Conservation (phyloP, 2,888 invertebrate genomes). For the Leucoma salicis region DNA sequence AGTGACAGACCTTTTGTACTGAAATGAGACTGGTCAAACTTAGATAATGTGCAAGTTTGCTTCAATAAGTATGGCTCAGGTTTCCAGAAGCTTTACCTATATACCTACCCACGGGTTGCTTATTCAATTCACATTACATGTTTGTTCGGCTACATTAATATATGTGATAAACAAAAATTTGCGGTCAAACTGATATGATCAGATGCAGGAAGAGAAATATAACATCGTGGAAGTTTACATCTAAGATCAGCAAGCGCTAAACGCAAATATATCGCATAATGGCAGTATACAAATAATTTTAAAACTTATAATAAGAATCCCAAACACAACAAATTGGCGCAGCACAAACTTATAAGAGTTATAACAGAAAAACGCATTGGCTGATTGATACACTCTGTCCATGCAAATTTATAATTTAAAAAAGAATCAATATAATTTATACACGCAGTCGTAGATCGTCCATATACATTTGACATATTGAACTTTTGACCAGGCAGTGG, state of each 20-base stretch:
- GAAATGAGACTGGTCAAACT: too few relatives aligned
- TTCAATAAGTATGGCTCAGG: too few relatives aligned
- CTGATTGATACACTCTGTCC: conserved; percentile 17
- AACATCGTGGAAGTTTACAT: conserved; percentile 14
- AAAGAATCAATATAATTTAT: conserved; percentile 28
- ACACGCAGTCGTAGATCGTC: conserved; percentile 22
- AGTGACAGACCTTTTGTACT: too few relatives aligned
- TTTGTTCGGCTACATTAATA: too few relatives aligned
- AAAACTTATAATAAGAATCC: conserved; percentile 7
- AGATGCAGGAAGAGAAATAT: too few relatives aligned
- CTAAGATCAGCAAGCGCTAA: background rate
- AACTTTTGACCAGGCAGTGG: conserved; percentile 38
- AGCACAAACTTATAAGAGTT: conserved; percentile 8
- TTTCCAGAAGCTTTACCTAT: too few relatives aligned
- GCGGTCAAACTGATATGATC: too few relatives aligned
- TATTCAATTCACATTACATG: too few relatives aligned
- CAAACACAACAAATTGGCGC: conserved; percentile 10
- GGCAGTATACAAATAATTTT: background rate
- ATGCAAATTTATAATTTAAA: conserved; percentile 32
- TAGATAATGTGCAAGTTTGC: too few relatives aligned
- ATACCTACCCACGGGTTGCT: too few relatives aligned
- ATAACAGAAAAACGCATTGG: conserved; percentile 17
- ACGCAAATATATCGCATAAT: too few relatives aligned
- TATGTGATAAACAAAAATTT: too few relatives aligned
- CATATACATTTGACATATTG: conserved; percentile 39